Evolutionary conservation across 2,113 vertebrate genomes (phyloP).

Genomic region (Cyanoderma ruficeps): DNA sequence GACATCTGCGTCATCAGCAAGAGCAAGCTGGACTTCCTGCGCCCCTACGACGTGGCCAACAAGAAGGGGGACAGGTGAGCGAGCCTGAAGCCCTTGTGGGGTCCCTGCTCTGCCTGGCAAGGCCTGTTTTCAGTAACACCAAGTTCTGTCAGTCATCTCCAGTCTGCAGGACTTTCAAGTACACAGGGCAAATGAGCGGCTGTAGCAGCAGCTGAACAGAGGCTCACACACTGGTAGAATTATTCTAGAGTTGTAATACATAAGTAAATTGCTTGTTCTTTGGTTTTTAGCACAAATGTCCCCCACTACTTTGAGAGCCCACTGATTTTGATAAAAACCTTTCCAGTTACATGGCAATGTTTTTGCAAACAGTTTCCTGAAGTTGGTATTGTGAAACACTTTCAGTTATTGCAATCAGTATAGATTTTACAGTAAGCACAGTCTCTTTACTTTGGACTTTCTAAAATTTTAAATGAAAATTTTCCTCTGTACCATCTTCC

Average conservation of each 20-base stretch:
- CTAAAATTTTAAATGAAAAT: background rate
- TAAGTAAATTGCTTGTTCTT: background rate
- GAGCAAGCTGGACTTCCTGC: slow-evolving; percentile 89
- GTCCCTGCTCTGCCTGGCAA: background rate
- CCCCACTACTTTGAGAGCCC: background rate
- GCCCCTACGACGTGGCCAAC: slow-evolving; percentile 89
- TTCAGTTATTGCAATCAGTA: fast-evolving
- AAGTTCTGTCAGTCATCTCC: background rate
- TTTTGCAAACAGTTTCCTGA: background rate
- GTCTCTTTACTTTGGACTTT: background rate
- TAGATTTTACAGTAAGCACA: background rate
- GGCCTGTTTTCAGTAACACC: fast-evolving
- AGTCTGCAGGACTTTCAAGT: fast-evolving
- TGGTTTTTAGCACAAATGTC: background rate
- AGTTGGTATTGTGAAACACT: background rate
- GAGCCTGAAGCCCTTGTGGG: fast-evolving
- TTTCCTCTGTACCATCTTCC: background rate
- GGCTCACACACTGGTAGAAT: background rate
- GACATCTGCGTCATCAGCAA: slow-evolving; percentile 95
- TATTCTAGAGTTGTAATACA: background rate
- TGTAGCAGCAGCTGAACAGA: background rate
- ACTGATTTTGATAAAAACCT: background rate
- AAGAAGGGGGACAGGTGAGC: slow-evolving; percentile 91
- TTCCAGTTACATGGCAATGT: background rate
- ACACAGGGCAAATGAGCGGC: fast-evolving